Percentiles rank a stretch among this genome's conserved stretches.
Evolutionary conservation across 2,113 vertebrate species (phyloP).

Genomic region (Stomatorhinus ivindoensis): DNA sequence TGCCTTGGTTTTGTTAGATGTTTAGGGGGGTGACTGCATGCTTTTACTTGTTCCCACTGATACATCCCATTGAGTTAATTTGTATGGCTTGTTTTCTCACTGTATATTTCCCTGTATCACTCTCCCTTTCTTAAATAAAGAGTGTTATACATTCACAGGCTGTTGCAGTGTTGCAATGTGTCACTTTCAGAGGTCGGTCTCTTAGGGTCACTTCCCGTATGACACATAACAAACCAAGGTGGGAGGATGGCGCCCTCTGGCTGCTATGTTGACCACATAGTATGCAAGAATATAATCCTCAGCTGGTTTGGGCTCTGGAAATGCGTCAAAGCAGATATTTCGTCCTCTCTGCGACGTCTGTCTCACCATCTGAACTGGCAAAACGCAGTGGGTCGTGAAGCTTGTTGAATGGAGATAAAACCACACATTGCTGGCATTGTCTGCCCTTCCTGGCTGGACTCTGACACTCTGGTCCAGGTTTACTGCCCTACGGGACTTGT

Average conservation of each 20-base stretch:
- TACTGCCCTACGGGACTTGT: not conserved
- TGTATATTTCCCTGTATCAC: slow-evolving; percentile 46
- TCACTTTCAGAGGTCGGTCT: slow-evolving; percentile 47
- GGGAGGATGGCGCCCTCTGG: not conserved
- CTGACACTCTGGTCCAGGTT: not conserved
- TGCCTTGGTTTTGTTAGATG: slow-evolving; percentile 30
- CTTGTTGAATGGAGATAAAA: not conserved
- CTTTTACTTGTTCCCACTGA: slow-evolving; percentile 5
- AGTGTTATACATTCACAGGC: slow-evolving; percentile 43
- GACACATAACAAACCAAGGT: not conserved
- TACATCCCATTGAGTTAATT: slow-evolving; percentile 17
- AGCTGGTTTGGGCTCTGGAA: not conserved
- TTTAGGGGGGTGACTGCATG: slow-evolving; percentile 39
- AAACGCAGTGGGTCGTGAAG: not conserved
- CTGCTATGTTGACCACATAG: not conserved
- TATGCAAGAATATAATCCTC: not conserved
- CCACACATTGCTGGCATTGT: not conserved
- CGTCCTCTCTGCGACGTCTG: not conserved
- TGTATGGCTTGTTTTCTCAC: slow-evolving; percentile 11
- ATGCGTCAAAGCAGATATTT: not conserved
- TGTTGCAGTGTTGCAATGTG: slow-evolving; percentile 43
- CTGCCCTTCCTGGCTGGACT: not conserved
- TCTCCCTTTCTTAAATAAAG: slow-evolving; percentile 50
- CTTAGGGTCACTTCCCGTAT: slow-evolving; percentile 31
- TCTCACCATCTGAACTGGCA: not conserved